These are phyloP conservation scores for Pelecanus crispus DNA, from an alignment of 2,113 vertebrate species.

Conservation along the genomic window DNA sequence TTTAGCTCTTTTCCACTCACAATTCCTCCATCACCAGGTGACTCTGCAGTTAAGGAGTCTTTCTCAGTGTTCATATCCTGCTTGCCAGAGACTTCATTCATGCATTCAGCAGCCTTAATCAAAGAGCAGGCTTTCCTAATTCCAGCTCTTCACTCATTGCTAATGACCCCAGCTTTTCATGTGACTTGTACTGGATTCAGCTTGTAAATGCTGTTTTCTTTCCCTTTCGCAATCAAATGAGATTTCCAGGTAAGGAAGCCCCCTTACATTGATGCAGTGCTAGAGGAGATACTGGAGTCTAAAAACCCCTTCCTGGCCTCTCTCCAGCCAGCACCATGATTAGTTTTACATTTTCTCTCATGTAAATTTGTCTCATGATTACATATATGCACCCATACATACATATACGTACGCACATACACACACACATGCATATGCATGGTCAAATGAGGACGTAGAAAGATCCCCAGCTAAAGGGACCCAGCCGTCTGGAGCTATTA, in stretches of 20 bases:
- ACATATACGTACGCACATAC: fast-evolving
- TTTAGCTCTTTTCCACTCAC: neutral
- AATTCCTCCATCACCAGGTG: neutral
- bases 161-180: neutral
- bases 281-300: neutral
- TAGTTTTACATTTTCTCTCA: neutral
- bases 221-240: neutral
- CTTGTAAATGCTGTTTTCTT: neutral
- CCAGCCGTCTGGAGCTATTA: neutral
- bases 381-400: too few species aligned
- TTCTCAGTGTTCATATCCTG: neutral
- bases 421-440: too few species aligned
- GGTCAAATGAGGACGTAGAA: neutral
- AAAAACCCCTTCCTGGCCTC: neutral
- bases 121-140: neutral
- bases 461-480: neutral
- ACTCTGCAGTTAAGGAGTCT: neutral
- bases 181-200: neutral
- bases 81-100: neutral
- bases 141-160: neutral
- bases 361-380: neutral
- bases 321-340: neutral
- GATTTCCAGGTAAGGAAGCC: neutral
- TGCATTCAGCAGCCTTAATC: neutral
- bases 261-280: neutral